Percentiles rank a stretch among this genome's conserved stretches.
Conservation (phyloP, 2,888 invertebrate species). For the Endomychus coccineus region DNA sequence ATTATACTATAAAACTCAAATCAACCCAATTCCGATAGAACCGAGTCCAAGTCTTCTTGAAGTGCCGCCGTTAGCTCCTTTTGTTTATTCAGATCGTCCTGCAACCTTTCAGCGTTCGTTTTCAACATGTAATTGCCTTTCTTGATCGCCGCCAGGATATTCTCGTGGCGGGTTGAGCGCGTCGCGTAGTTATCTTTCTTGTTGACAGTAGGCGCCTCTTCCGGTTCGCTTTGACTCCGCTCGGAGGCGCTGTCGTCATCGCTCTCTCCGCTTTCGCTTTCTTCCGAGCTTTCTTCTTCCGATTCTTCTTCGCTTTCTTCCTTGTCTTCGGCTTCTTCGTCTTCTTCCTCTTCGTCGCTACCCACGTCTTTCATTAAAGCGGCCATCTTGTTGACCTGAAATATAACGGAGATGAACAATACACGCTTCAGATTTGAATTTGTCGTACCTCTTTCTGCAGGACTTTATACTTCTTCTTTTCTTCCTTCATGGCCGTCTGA, state of each 20-base stretch:
- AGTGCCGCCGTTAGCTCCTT: conserved; percentile 69
- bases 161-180: conserved; percentile 68
- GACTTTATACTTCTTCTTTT: conserved; percentile 74
- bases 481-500: conserved; percentile 67
- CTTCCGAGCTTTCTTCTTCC: conserved; percentile 60
- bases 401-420: conserved; percentile 1
- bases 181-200: conserved; percentile 60
- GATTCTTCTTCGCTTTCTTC: conserved; percentile 44
- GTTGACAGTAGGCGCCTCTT: conserved; percentile 61
- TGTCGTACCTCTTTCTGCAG: conserved; percentile 71
- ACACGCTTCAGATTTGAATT: background rate
- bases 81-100: conserved; percentile 78
- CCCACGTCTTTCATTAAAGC: conserved; percentile 75
- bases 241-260: conserved; percentile 62
- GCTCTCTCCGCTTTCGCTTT: conserved; percentile 57
- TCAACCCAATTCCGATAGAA: conserved; percentile 77
- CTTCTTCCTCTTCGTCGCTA: conserved; percentile 51
- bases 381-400: conserved; percentile 81
- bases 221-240: conserved; percentile 46
- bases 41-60: conserved; percentile 79
- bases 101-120: conserved; percentile 79
- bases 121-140: conserved; percentile 83
- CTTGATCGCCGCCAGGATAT: conserved; percentile 69
- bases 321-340: conserved; percentile 51
- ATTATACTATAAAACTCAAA: background rate